Percentiles rank a stretch among this genome's conserved stretches.
Evolutionary conservation across 2,113 vertebrate species (phyloP).

Genomic region (Tylochromis polylepis): DNA sequence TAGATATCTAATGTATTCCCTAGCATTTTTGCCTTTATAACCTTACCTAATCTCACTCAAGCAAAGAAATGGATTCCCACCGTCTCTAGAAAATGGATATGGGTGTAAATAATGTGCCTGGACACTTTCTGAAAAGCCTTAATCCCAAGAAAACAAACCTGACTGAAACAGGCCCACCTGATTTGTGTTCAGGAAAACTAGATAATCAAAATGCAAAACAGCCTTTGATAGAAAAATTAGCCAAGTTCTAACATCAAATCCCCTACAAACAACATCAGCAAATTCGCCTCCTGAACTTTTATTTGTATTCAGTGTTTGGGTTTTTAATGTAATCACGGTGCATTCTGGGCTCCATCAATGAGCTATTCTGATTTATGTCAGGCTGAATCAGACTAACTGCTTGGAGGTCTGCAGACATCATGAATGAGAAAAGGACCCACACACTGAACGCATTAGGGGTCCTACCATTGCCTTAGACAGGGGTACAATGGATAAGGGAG

Average conservation of each 20-base stretch:
- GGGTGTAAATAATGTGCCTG: conserved; percentile 55
- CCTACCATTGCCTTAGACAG: conserved; percentile 57
- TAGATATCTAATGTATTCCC: conserved; percentile 42
- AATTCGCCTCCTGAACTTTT: conserved; percentile 55
- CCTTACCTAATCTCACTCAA: conserved; percentile 61
- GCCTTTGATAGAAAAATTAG: conserved; percentile 60
- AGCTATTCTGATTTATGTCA: conserved; percentile 54
- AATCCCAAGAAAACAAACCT: conserved; percentile 63
- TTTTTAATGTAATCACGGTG: conserved; percentile 54
- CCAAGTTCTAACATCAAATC: conserved; percentile 57
- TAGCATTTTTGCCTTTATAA: conserved; percentile 49
- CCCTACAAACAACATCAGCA: conserved; percentile 67
- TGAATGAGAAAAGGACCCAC: conserved; percentile 65
- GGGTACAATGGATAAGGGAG: conserved; percentile 49
- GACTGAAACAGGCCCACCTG: conserved; percentile 46
- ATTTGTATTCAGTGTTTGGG: conserved; percentile 46
- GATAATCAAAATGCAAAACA: conserved; percentile 78
- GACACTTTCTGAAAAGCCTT: conserved; percentile 48
- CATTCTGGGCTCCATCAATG: conserved; percentile 43
- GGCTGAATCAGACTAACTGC: conserved; percentile 52
- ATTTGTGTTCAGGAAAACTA: conserved; percentile 57
- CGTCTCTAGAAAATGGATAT: conserved; percentile 46
- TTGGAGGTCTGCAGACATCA: conserved; percentile 47
- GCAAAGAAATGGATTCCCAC: conserved; percentile 46
- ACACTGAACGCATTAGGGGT: conserved; percentile 63